A percentile compares a stretch with the other conserved stretches of the same genome.
These are phyloP conservation scores for Heliconius erato DNA, from an alignment of 2,888 invertebrate species.

Conservation along the genomic window DNA sequence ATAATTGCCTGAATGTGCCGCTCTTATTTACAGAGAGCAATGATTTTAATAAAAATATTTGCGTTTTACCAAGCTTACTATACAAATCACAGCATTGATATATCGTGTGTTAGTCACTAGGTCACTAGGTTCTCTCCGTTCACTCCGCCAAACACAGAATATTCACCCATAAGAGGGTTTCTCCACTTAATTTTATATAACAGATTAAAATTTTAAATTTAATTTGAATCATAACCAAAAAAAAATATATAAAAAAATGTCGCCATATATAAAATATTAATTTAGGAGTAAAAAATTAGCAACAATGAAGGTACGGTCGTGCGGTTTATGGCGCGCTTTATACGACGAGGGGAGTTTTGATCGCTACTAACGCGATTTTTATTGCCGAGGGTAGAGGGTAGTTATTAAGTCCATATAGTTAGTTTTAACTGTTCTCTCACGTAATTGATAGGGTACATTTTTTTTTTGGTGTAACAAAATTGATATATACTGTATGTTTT, in stretches of 20 bases:
- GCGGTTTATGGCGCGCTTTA: slow-evolving; percentile 52
- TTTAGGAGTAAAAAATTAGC: not conserved
- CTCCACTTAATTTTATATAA: not conserved
- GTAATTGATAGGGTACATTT: slow-evolving; percentile 12
- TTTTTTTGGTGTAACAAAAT: slow-evolving; percentile 3
- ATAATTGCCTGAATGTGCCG: too few relatives aligned
- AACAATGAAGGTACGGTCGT: slow-evolving; percentile 39
- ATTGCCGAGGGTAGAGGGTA: slow-evolving; percentile 44
- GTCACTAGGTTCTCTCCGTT: not conserved
- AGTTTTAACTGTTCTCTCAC: slow-evolving; percentile 33
- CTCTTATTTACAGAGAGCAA: too few relatives aligned
- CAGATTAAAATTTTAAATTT: not conserved
- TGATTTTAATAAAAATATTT: too few relatives aligned
- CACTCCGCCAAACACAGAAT: not conserved
- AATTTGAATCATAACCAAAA: not conserved
- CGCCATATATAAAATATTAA: slow-evolving; percentile 19
- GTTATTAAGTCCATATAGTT: slow-evolving; percentile 46
- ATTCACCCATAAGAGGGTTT: too few relatives aligned
- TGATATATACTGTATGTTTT: not conserved
- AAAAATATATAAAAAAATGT: not conserved
- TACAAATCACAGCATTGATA: too few relatives aligned
- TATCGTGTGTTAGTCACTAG: too few relatives aligned
- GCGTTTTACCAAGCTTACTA: too few relatives aligned
- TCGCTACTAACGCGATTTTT: slow-evolving; percentile 48
- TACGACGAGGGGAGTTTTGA: slow-evolving; percentile 42